Percentiles rank a stretch among this genome's conserved stretches.
These are phyloP conservation scores for Mastomys coucha DNA, from an alignment of 2,113 vertebrate genomes.

Conservation along the genomic window DNA sequence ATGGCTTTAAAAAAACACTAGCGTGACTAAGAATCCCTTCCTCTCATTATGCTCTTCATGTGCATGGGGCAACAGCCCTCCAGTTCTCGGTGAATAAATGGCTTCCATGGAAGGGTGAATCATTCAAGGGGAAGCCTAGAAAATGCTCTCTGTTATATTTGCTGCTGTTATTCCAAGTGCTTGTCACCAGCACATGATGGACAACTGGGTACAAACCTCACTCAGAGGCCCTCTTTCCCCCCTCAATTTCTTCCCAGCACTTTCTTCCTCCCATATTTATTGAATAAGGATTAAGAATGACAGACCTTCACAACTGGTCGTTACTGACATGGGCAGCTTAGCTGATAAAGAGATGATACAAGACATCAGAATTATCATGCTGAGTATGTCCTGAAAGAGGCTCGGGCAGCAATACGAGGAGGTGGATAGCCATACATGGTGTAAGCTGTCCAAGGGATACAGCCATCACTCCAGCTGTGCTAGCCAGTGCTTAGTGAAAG, in stretches of 20 bases:
- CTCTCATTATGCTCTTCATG: not conserved
- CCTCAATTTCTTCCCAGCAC: not conserved
- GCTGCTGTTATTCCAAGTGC: not conserved
- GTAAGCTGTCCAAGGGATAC: fast-evolving
- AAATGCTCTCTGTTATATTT: not conserved
- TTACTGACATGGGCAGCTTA: not conserved
- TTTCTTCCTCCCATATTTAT: not conserved
- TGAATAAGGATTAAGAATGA: not conserved
- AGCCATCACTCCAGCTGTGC: not conserved
- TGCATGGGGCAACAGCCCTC: not conserved
- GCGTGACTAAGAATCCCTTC: not conserved
- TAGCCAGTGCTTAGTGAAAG: not conserved
- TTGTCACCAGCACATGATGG: fast-evolving
- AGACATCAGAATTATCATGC: not conserved
- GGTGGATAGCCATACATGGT: too few species aligned
- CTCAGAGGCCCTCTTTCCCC: fast-evolving
- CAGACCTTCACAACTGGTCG: not conserved
- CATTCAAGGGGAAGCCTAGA: too few species aligned
- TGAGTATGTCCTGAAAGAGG: not conserved
- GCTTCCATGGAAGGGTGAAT: not conserved
- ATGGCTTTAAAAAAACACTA: not conserved
- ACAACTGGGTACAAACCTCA: fast-evolving
- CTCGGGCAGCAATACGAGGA: too few species aligned
- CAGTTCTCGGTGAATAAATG: not conserved
- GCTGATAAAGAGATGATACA: not conserved